These are phyloP conservation scores for Spodoptera picta DNA, from an alignment of 2,888 invertebrate genomes.

Conservation along the genomic window DNA sequence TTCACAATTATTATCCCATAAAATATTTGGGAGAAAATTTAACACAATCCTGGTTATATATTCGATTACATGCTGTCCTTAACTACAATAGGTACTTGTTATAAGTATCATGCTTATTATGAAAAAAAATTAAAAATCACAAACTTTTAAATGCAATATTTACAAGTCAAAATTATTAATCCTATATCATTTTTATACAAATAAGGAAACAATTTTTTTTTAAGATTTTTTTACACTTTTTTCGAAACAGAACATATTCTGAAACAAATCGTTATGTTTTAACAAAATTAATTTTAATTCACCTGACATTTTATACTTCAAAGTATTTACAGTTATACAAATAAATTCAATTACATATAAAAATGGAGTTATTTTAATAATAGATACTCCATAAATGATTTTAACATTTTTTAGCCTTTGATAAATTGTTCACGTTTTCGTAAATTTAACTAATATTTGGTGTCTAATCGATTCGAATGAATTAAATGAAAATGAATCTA, in stretches of 20 bases:
- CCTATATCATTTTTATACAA: constrained; percentile 71
- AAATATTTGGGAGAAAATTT: constrained; percentile 66
- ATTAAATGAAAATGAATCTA: constrained; percentile 62
- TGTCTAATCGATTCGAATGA: constrained; percentile 75
- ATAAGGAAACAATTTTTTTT: constrained; percentile 65
- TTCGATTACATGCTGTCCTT: constrained; percentile 80
- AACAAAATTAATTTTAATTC: constrained; percentile 69
- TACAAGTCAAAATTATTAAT: constrained; percentile 72
- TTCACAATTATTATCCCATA: constrained; percentile 73
- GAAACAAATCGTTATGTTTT: constrained; percentile 62
- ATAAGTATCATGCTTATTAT: constrained; percentile 67
- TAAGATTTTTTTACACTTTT: constrained; percentile 63
- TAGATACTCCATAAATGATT: constrained; percentile 42
- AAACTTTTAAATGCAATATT: constrained; percentile 86
- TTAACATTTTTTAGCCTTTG: constrained; percentile 48
- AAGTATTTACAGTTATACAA: constrained; percentile 67
- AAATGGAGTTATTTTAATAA: constrained; percentile 51
- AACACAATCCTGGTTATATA: constrained; percentile 82
- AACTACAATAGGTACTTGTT: constrained; percentile 69
- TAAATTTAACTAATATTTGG: constrained; percentile 86
- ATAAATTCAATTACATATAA: constrained; percentile 62
- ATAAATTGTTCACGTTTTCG: constrained; percentile 55
- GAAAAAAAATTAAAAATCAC: constrained; percentile 74
- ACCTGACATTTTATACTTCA: constrained; percentile 50
- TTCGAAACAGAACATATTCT: constrained; percentile 72